Percentiles rank a stretch among this genome's conserved stretches.
Evolutionary conservation across 2,888 invertebrate genomes (phyloP).

Genomic region (Dynastes maya): DNA sequence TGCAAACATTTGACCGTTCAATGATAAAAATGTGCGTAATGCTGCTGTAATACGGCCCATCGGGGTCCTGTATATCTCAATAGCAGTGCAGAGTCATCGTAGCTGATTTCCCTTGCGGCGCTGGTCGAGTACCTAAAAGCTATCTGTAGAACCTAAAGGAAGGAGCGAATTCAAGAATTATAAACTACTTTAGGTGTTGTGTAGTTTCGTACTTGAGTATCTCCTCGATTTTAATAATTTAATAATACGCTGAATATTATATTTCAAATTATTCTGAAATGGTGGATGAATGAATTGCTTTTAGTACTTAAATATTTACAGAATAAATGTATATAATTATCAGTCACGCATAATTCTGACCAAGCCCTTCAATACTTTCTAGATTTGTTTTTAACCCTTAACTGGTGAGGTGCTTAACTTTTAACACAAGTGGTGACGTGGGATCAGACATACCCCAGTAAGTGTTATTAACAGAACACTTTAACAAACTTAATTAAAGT

Average conservation of each 20-base stretch:
- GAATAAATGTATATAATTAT: too few relatives aligned
- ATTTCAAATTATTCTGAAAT: not conserved
- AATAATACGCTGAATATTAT: too few relatives aligned
- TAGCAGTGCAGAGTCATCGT: slow-evolving; percentile 61
- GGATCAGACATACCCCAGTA: too few relatives aligned
- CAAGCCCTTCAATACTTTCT: too few relatives aligned
- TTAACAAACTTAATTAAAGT: too few relatives aligned
- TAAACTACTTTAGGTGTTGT: slow-evolving; percentile 24
- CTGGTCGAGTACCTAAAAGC: slow-evolving; percentile 38
- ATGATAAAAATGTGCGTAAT: slow-evolving; percentile 57
- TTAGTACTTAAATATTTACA: too few relatives aligned
- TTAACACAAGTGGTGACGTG: too few relatives aligned
- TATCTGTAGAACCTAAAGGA: slow-evolving; percentile 29
- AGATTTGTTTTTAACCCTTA: too few relatives aligned
- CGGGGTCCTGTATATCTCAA: slow-evolving; percentile 61
- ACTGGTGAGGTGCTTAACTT: too few relatives aligned
- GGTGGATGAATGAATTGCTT: too few relatives aligned
- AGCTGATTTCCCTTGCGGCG: slow-evolving; percentile 63
- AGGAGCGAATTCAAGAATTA: slow-evolving; percentile 17
- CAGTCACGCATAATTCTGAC: too few relatives aligned
- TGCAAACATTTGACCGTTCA: slow-evolving; percentile 39
- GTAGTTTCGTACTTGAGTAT: not conserved
- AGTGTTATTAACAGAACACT: too few relatives aligned
- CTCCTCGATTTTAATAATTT: not conserved
- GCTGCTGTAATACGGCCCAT: slow-evolving; percentile 60